phyloP scores from a whole-genome alignment of 2,113 vertebrate genomes.

The Caranx ignobilis region DNA sequence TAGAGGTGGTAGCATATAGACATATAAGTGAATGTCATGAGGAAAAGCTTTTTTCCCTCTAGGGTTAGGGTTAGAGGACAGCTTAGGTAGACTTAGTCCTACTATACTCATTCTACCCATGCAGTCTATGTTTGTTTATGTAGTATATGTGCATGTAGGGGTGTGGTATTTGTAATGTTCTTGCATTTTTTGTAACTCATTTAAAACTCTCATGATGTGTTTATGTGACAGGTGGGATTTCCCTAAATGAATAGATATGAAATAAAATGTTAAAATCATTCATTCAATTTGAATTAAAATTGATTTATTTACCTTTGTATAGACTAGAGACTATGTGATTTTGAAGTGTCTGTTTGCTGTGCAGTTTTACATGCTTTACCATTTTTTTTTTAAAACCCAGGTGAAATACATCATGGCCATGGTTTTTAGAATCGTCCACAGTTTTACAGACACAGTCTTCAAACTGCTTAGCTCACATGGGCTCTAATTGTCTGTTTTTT shows the following conservation, averaged over 20 bases:
- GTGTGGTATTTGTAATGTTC: too few species aligned
- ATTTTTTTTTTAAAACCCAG: too few species aligned
- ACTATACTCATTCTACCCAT: neutral
- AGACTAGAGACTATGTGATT: neutral
- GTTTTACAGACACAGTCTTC: too few species aligned
- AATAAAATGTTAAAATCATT: too few species aligned
- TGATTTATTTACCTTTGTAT: neutral
- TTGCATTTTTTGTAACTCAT: too few species aligned
- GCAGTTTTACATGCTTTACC: too few species aligned
- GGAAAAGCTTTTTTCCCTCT: neutral
- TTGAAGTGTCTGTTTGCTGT: neutral
- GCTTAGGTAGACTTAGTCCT: constrained; percentile 12
- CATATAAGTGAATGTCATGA: constrained; percentile 3
- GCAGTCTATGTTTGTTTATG: constrained; percentile 3
- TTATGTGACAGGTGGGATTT: too few species aligned
- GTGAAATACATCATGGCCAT: neutral
- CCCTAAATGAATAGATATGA: too few species aligned
- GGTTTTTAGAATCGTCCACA: neutral
- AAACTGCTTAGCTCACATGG: neutral
- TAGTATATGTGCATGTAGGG: too few species aligned
- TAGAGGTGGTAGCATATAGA: neutral
- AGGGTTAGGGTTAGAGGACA: neutral
- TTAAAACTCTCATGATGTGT: too few species aligned
- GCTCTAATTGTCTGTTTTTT: neutral
- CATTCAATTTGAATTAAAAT: neutral